phyloP scores from a whole-genome alignment of 2,113 vertebrate species.

The Chaenocephalus aceratus region DNA sequence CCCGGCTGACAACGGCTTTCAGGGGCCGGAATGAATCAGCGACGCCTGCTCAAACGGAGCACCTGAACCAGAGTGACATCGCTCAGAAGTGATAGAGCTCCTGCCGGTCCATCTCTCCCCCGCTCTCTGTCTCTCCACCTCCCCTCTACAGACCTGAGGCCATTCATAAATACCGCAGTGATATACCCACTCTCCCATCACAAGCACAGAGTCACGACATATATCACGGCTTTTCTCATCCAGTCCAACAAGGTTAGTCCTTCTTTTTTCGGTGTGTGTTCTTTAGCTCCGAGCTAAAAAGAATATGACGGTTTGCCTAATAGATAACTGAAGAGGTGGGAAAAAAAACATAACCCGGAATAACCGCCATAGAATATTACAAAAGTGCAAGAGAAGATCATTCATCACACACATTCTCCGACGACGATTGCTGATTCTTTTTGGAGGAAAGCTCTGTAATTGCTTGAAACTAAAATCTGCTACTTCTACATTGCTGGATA shows the following conservation, averaged over 20 bases:
- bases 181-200: constrained; percentile 72
- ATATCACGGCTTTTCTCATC: constrained; percentile 71
- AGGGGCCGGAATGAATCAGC: constrained; percentile 75
- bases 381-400: constrained; percentile 22
- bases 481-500: neutral
- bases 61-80: constrained; percentile 74
- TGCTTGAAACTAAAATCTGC: constrained; percentile 10
- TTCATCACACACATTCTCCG: constrained; percentile 21
- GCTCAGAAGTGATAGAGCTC: constrained; percentile 72
- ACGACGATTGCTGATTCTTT: constrained; percentile 12
- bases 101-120: constrained; percentile 41
- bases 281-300: constrained; percentile 64
- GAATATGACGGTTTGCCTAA: constrained; percentile 54
- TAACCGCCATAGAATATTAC: constrained; percentile 37
- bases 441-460: constrained; percentile 18
- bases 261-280: constrained; percentile 18
- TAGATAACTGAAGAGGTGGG: constrained; percentile 49
- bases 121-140: constrained; percentile 11
- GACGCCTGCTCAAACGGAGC: constrained; percentile 62
- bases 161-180: constrained; percentile 77
- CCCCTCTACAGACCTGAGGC: constrained; percentile 65
- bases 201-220: constrained; percentile 53
- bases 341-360: constrained; percentile 29
- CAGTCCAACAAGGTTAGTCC: constrained; percentile 71
- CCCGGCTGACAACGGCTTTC: constrained; percentile 72